A percentile compares a stretch with the other conserved stretches of the same genome.
Conservation (phyloP, 2,888 invertebrate genomes). For the Mesorhabditis spiculigera region DNA sequence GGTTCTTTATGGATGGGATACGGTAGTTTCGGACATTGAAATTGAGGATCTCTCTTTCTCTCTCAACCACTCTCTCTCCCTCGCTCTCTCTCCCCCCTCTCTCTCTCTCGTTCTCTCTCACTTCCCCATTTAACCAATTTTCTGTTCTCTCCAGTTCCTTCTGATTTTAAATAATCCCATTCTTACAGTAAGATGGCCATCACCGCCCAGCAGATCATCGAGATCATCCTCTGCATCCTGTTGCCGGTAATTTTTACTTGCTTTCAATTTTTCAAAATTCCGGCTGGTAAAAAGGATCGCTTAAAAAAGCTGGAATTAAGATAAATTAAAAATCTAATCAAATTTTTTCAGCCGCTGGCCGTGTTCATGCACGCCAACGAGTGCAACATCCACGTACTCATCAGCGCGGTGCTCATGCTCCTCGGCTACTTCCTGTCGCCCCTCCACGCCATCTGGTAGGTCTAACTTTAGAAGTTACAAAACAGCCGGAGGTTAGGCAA, state of each 20-base stretch:
- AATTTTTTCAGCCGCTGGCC: conserved; percentile 43
- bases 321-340: not conserved
- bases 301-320: not conserved
- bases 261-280: not conserved
- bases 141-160: not conserved
- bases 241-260: conserved; percentile 35
- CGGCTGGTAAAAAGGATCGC: not conserved
- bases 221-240: conserved; percentile 53
- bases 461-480: too few relatives aligned
- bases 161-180: conserved; percentile 4
- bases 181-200: conserved; percentile 37
- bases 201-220: conserved; percentile 53
- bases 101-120: too few relatives aligned
- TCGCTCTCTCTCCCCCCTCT: too few relatives aligned
- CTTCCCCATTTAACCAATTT: too few relatives aligned
- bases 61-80: too few relatives aligned
- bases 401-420: conserved; percentile 49
- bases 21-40: too few relatives aligned
- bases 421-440: conserved; percentile 28
- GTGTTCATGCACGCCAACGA: conserved; percentile 51
- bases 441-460: too few relatives aligned
- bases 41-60: too few relatives aligned
- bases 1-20: too few relatives aligned
- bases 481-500: too few relatives aligned
- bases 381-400: conserved; percentile 50